Evolutionary conservation across 2,113 vertebrate species (phyloP), one percentile per base, ranked within the genome.

Genomic region (Anhinga rufa): DNA sequence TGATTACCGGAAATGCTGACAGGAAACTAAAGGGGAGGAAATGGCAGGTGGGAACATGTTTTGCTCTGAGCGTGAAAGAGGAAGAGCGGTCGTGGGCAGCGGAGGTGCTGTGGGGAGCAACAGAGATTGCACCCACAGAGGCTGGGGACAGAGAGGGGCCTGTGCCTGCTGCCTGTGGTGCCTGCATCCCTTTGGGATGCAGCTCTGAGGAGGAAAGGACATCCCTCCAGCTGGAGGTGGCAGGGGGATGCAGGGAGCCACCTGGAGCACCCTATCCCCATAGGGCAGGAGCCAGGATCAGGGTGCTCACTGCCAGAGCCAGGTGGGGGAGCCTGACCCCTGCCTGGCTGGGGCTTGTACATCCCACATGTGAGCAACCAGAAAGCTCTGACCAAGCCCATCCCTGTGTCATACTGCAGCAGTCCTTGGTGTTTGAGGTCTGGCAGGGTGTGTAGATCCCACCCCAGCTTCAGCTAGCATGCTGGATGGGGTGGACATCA

Each of bases 371-470:
- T 21, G 22, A 70, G 65, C 49, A 65, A 12, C 11, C 71, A 65
- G 49, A 86, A 54, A 7, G 10, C 18, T 71, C 55, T 82, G 60
- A n/a, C 11, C 31, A 12, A 74, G 38, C 28, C 70, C 48, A 62
- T 62, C 17, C 17, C 31, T 1, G 0, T 3, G 5, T 54, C 66
- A 79, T 60, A 55, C 44, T 1, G 0, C 46, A 34, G 17, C 3
- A 2, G 61, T 40, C 79, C 48, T 49, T 0, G 1, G 24, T 31
- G 40, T 52, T 9, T 61, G 48, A 42, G 60, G 80, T 10, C 34
- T 44, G 49, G 61, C 66, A 64, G 71, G 29, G 40, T 28, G 48
- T 69, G 54, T 62, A 31, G 16, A 68, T 65, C 60, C 60, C 64
- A 44, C 20, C 65, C 85, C 84, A 77, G 52, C 3, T 60, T 86